Evolutionary conservation across 2,113 vertebrate genomes (phyloP).

Genomic region (Varanus salvator): DNA sequence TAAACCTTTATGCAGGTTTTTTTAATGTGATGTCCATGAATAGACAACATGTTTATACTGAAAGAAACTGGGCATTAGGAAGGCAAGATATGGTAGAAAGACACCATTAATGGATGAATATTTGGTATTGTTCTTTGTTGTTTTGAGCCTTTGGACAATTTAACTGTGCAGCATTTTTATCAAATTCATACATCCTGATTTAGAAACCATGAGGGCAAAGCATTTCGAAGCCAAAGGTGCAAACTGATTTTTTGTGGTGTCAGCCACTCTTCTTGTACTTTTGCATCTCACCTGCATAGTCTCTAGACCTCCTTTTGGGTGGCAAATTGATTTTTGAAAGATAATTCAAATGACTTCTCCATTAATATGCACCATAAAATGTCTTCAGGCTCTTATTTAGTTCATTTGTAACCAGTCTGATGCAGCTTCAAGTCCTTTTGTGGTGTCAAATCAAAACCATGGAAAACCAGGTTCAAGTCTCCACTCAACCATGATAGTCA

Average conservation of each 20-base stretch:
- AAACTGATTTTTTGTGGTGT: fast-evolving
- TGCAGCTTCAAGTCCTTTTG: neutral
- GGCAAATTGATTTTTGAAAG: neutral
- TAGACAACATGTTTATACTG: neutral
- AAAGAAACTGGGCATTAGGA: neutral
- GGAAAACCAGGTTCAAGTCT: neutral
- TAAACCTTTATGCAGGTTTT: neutral
- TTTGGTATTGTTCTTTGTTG: neutral
- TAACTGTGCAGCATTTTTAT: neutral
- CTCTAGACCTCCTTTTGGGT: neutral
- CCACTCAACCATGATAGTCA: neutral
- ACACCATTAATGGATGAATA: neutral
- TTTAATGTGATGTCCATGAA: neutral
- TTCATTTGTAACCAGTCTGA: neutral
- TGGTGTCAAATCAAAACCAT: neutral
- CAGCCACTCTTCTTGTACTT: neutral
- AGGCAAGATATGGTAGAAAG: neutral
- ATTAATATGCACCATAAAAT: neutral
- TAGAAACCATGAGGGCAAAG: neutral
- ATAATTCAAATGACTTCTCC: neutral
- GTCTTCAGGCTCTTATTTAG: neutral
- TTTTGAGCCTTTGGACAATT: slow-evolving; percentile 49
- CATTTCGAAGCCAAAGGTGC: neutral
- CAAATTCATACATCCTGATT: slow-evolving; percentile 31
- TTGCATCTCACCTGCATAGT: neutral